Base-by-base conservation (phyloP, 2,113 vertebrate genomes). In the Takifugu flavidus region DNA sequence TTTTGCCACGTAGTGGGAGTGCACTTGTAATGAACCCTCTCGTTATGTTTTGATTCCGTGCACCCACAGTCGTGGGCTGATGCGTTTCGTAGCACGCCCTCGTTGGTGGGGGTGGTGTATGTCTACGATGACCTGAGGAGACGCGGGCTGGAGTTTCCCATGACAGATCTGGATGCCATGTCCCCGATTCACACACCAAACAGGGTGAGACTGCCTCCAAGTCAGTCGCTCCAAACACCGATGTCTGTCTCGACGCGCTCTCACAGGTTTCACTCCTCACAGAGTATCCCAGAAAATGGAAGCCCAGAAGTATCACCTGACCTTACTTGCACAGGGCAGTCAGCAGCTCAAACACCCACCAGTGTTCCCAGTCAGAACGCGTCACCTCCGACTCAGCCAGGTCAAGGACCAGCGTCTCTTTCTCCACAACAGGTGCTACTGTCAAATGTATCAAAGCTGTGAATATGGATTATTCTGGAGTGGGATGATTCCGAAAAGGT, bases 171-270 rank as follows among this genome's bases (percentile, higher is more conserved):
- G 74, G 97, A 99, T 63, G 94, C 95, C 74, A 88, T 99, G 52
- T 98, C 97, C 0, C 97, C 97, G 62, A 99, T 99, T 74, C 92
- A 99, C 89, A 99, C 97, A 1, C 96, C 97, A 4, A 95, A 92
- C 75, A 92, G 96, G 90, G 97, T 98, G 86, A 86, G 81, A 28
- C 54, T 54, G 49, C 29, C 6, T 12, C 2, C 14, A 25, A n/a
- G 47, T 49, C 2, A 39, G 11, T 10, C 1, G 7, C 34, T 39
- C 29, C 29, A 39, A 20, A 6, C 20, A 3, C 0, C 49, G 69
- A 39, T 13, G 6, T n/a, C 25, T 90, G 1, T 11, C 4, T 26
- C 6, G 2, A 52, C 8, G 7, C 13, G 5, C 25, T 53, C 28
- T 10, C 4, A 27, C 15, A 25, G n/a, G 8, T 13, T 63, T 65